Percentiles rank a stretch among this genome's conserved stretches.
phyloP scores from a whole-genome alignment of 2,797 vertebrate species.

The Artibeus jamaicensis region DNA sequence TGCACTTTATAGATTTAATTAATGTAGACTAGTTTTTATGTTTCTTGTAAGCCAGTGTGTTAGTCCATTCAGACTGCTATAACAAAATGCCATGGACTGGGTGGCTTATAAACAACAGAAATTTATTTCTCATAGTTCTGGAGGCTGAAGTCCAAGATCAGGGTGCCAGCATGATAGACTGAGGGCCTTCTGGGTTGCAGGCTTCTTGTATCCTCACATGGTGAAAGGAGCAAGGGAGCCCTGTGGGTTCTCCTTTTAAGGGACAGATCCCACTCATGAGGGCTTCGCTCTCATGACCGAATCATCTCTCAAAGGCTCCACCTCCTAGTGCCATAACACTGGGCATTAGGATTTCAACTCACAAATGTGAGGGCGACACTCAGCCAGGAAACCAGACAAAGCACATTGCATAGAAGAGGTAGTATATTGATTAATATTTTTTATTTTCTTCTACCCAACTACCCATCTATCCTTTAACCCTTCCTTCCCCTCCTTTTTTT shows the following conservation, averaged over 20 bases:
- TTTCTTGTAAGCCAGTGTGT: neutral
- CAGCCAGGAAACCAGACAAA: neutral
- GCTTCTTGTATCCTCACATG: neutral
- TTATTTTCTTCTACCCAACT: neutral
- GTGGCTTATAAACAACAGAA: neutral
- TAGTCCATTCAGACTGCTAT: neutral
- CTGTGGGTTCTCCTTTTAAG: neutral
- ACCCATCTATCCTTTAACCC: neutral
- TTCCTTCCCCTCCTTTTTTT: neutral
- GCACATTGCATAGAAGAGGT: neutral
- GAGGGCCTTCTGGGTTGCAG: neutral
- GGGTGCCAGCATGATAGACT: neutral
- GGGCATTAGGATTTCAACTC: neutral
- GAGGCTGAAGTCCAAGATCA: neutral
- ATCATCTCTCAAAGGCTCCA: neutral
- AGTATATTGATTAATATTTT: neutral
- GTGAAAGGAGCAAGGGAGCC: neutral
- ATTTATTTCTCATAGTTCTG: neutral
- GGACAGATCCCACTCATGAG: neutral
- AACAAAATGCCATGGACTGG: neutral
- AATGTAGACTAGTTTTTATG: neutral
- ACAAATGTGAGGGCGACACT: neutral
- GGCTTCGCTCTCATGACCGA: neutral
- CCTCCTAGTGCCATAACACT: neutral
- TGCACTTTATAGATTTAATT: neutral